Evolutionary conservation across 2,888 invertebrate species (phyloP), one percentile per base, ranked within the genome.

Genomic region (Nudaria mundana): DNA sequence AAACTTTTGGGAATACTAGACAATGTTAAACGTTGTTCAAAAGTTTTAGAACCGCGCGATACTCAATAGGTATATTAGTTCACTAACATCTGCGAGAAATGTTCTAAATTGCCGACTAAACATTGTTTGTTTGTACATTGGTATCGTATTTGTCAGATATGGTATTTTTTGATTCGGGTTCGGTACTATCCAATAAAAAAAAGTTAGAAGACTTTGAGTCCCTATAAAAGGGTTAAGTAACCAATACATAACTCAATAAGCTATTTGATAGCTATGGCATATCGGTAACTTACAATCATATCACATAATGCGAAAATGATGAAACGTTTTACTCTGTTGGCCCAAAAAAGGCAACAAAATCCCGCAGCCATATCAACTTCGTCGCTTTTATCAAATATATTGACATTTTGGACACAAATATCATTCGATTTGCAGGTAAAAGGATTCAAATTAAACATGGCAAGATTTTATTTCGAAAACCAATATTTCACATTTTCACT

Each of bases 1-100:
- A 22, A 48, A 56, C 38, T 52, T 43, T 14, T 18, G 16, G 32
- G 39, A 40, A 38, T 35, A 37, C 38, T 41, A 14, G 11, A 36
- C 38, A 24, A 41, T 48, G 31, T 36, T 41, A 35, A 37, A 38
- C 37, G 35, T 33, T 43, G 37, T 55, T 45, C 25, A 22, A 14
- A 40, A 55, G 43, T 54, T 54, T 40, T 14, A 15, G 32, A 34
- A 37, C 25, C 18, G 13, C 33, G 25, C 36, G 16, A 41, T 46
- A 46, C 28, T 13, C 31, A 41, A 44, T 33, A n/a, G n/a, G n/a
- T n/a, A 24, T 33, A 33, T 33, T 33, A 8, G 8, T 24, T 7
- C 11, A 24, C 15, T 11, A 33, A 33, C 11, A 24, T 23, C 2
- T 23, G 20, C 20, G n/a, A 24, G 8, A 14, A 11, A 8, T 10